Conservation (phyloP, 2,113 vertebrate species). For the Stomatorhinus ivindoensis region DNA sequence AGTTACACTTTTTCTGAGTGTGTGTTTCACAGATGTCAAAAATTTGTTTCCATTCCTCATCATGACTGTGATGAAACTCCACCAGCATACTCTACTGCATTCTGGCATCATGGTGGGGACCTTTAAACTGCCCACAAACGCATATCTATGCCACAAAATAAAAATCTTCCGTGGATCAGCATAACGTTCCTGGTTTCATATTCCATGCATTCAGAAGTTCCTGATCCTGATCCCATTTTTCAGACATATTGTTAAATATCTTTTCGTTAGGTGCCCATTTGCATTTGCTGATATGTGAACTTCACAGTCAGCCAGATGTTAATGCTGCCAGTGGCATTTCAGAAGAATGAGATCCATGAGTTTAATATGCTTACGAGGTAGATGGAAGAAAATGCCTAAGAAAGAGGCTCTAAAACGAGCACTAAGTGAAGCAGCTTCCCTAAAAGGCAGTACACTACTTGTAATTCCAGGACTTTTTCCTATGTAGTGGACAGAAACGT, state of each 20-base stretch:
- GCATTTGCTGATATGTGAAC: neutral
- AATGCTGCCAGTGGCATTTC: neutral
- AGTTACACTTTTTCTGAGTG: constrained; percentile 22
- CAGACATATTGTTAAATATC: neutral
- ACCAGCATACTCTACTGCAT: neutral
- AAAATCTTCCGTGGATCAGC: neutral
- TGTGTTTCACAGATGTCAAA: constrained; percentile 59
- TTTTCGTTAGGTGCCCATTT: neutral
- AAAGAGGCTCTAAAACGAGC: constrained; percentile 27
- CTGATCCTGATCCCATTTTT: neutral
- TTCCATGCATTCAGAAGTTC: neutral
- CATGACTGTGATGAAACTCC: constrained; percentile 33
- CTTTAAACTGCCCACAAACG: neutral
- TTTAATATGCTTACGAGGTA: constrained; percentile 51
- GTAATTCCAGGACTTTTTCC: neutral
- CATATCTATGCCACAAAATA: neutral
- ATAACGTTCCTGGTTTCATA: neutral
- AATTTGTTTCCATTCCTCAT: constrained; percentile 33
- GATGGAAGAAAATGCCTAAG: constrained; percentile 40
- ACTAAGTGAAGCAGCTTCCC: constrained; percentile 39
- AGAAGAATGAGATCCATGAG: constrained; percentile 46
- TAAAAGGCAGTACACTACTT: neutral
- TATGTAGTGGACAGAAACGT: constrained; percentile 47
- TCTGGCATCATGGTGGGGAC: neutral
- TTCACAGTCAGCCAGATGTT: neutral